These are phyloP conservation scores for Drosophila austrosaltans DNA, from an alignment of 2,888 invertebrate species.

Conservation along the genomic window DNA sequence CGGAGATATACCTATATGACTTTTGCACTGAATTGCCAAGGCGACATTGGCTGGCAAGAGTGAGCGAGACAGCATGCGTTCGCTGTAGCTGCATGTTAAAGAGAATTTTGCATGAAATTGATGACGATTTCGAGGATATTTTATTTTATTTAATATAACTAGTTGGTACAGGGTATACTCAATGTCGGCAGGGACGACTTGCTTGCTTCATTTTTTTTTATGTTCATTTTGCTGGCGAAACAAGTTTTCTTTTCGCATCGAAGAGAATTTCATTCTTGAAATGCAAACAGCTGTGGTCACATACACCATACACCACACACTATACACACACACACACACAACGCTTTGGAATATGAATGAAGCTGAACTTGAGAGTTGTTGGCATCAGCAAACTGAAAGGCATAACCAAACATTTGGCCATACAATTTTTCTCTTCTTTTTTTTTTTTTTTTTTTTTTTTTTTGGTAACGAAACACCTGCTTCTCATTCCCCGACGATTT, in stretches of 20 bases:
- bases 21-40: too few species aligned
- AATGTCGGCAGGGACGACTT: too few species aligned
- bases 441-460: constrained; percentile 16
- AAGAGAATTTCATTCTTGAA: constrained; percentile 74
- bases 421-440: constrained; percentile 43
- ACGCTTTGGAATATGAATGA: constrained; percentile 70
- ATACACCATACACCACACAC: constrained; percentile 44
- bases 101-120: too few species aligned
- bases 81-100: too few species aligned
- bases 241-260: constrained; percentile 55
- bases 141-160: too few species aligned
- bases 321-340: constrained; percentile 30
- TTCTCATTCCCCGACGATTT: constrained; percentile 16
- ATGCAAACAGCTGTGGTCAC: constrained; percentile 71
- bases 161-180: too few species aligned
- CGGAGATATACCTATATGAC: too few species aligned
- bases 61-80: too few species aligned
- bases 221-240: constrained; percentile 56
- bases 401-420: constrained; percentile 63
- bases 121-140: too few species aligned
- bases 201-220: too few species aligned
- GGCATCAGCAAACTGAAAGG: constrained; percentile 30
- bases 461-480: constrained; percentile 74
- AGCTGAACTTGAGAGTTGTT: constrained; percentile 43
- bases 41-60: too few species aligned